Evolutionary conservation across 2,113 vertebrate species (phyloP).

Genomic region (Oreochromis spilurus): DNA sequence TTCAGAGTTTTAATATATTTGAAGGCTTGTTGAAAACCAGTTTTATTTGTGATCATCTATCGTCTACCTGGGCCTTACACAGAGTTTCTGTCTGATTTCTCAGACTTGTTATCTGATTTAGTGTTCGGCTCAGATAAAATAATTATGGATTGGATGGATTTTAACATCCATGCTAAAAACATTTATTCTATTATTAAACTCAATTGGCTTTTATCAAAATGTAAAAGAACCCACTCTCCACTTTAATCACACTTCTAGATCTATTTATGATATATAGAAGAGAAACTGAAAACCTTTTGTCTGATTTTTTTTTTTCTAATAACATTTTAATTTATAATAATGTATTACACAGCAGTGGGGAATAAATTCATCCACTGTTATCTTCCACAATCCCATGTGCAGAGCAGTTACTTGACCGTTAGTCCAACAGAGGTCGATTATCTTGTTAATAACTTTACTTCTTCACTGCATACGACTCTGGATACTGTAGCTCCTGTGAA

Average conservation of each 20-base stretch:
- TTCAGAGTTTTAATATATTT: neutral
- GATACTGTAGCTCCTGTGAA: neutral
- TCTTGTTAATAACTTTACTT: neutral
- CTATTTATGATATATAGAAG: neutral
- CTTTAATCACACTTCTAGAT: neutral
- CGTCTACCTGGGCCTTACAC: neutral
- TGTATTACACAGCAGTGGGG: neutral
- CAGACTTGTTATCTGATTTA: neutral
- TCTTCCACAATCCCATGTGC: neutral
- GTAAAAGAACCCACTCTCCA: neutral
- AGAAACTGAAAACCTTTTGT: neutral
- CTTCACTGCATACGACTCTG: neutral
- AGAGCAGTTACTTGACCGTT: neutral
- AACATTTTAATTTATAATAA: neutral
- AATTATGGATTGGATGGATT: neutral
- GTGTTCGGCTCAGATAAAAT: neutral
- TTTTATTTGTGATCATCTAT: neutral
- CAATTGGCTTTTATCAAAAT: neutral
- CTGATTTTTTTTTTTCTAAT: neutral
- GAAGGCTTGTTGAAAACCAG: neutral
- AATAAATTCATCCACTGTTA: neutral
- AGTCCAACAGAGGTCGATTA: neutral
- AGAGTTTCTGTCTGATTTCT: neutral
- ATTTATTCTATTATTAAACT: neutral
- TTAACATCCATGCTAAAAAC: neutral